Conservation (phyloP, 2,113 vertebrate species). For the Axis porcinus region DNA sequence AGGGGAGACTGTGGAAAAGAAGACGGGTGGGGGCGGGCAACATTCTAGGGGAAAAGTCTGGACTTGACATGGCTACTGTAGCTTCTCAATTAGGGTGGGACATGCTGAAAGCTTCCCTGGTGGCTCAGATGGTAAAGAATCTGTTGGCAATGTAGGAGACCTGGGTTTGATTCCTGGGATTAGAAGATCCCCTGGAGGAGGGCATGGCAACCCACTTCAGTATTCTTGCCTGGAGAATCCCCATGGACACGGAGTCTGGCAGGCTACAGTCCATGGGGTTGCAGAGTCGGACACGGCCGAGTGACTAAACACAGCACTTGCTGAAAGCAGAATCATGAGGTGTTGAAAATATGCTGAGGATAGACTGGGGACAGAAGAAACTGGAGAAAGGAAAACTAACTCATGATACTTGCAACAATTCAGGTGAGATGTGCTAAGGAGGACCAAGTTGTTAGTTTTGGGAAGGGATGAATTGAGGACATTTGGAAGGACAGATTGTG, state of each 20-base stretch:
- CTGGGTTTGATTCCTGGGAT: not conserved
- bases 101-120: not conserved
- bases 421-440: not conserved
- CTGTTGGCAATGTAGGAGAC: not conserved
- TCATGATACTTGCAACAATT: not conserved
- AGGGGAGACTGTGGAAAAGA: not conserved
- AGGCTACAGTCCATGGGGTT: not conserved
- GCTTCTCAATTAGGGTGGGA: not conserved
- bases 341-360: not conserved
- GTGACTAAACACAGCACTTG: not conserved
- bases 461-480: not conserved
- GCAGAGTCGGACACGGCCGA: fast-evolving
- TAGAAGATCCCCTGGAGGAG: not conserved
- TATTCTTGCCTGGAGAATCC: not conserved
- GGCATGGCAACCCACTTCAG: not conserved
- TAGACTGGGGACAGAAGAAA: not conserved
- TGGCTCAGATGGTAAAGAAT: not conserved
- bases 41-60: not conserved
- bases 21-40: not conserved
- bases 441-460: not conserved
- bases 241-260: not conserved
- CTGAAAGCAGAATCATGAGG: not conserved
- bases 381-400: not conserved
- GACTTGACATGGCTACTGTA: not conserved
- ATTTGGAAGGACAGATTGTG: not conserved